These are phyloP conservation scores for Enchytraeus crypticus DNA, from an alignment of 2,888 invertebrate genomes.

Conservation along the genomic window DNA sequence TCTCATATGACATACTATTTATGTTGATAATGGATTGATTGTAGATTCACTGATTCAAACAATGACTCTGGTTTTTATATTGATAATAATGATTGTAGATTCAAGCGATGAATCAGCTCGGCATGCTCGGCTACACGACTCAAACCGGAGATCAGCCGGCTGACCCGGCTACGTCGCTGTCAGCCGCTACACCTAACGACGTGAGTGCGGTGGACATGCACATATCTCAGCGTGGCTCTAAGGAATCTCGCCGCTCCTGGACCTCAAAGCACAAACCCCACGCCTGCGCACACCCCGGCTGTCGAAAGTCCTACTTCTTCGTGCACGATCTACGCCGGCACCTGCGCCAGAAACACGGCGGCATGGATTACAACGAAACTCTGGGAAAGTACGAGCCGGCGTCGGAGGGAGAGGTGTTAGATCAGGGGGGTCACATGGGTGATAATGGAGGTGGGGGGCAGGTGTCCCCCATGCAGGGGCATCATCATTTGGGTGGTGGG, in stretches of 20 bases:
- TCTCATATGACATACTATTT: too few relatives aligned
- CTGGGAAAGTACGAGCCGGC: slow-evolving; percentile 1
- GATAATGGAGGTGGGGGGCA: background rate
- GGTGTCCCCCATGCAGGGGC: too few relatives aligned
- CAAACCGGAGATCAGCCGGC: too few relatives aligned
- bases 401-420: background rate
- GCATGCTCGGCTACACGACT: background rate
- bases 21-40: too few relatives aligned
- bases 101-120: background rate
- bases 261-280: slow-evolving; percentile 21
- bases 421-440: background rate
- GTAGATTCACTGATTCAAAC: too few relatives aligned
- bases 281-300: slow-evolving; percentile 16
- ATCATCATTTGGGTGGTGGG: too few relatives aligned
- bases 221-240: slow-evolving; percentile 11
- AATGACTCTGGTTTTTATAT: too few relatives aligned
- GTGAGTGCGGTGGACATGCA: too few relatives aligned
- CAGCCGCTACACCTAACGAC: too few relatives aligned
- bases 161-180: too few relatives aligned
- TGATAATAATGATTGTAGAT: too few relatives aligned
- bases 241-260: slow-evolving; percentile 20
- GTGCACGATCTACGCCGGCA: slow-evolving; percentile 21
- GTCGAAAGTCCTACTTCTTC: slow-evolving; percentile 19
- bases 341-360: slow-evolving; percentile 19
- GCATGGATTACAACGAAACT: slow-evolving; percentile 8